phyloP scores from a whole-genome alignment of 2,888 invertebrate genomes.

The Lochmaea capreae region DNA sequence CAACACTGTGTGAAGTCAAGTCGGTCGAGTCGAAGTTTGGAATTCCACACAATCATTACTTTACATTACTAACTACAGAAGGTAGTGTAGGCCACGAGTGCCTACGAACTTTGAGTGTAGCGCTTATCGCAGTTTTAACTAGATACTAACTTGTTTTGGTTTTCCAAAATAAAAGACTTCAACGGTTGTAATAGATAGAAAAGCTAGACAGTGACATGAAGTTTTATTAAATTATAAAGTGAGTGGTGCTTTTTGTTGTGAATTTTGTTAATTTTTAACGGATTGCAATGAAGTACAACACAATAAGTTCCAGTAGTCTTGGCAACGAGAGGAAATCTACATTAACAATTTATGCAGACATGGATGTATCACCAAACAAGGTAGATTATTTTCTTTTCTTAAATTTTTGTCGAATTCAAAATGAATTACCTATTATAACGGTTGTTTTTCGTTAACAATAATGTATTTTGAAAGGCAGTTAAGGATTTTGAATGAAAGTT shows the following conservation, averaged over 20 bases:
- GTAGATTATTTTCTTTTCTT: constrained; percentile 58
- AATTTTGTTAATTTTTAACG: constrained; percentile 16
- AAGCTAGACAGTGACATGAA: constrained; percentile 9
- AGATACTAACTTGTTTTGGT: background rate
- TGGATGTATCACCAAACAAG: constrained; percentile 70
- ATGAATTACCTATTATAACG: background rate
- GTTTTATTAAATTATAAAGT: constrained; percentile 28
- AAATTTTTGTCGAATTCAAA: background rate
- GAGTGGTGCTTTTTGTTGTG: constrained; percentile 15
- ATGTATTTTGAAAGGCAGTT: background rate
- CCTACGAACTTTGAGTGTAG: constrained; percentile 8
- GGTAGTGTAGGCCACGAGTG: constrained; percentile 41
- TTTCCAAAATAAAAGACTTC: constrained; percentile 22
- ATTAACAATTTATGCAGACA: constrained; percentile 74
- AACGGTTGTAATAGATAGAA: constrained; percentile 27
- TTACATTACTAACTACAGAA: constrained; percentile 51
- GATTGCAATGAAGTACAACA: constrained; percentile 71
- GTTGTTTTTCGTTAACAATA: background rate
- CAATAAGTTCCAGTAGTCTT: constrained; percentile 75
- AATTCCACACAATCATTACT: constrained; percentile 58
- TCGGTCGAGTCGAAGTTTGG: constrained; percentile 52
- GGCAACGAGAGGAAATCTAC: constrained; percentile 76
- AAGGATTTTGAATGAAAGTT: background rate
- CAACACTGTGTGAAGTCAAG: constrained; percentile 36
- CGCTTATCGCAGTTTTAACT: constrained; percentile 3